Conservation (phyloP, 2,888 invertebrate species). For the Drosophila macrospina region DNA sequence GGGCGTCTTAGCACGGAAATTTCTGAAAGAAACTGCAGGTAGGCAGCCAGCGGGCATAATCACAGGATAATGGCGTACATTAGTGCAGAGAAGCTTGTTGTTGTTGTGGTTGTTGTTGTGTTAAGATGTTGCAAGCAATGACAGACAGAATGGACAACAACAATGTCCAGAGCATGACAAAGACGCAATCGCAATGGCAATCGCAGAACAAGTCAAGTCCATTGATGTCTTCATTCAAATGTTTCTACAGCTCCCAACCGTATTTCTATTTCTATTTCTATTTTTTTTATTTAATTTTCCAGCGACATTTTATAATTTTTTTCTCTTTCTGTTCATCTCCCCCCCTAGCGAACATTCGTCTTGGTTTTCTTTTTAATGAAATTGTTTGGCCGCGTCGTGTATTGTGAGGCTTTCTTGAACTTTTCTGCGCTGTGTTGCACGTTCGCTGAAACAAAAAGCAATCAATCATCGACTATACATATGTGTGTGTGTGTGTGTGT, state of each 20-base stretch:
- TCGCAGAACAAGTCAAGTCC: conserved; percentile 25
- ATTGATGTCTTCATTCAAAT: conserved; percentile 83
- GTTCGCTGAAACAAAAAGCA: conserved; percentile 74
- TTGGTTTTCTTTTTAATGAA: conserved; percentile 62
- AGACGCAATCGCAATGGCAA: background rate
- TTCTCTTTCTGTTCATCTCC: conserved; percentile 1
- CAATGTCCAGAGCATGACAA: conserved; percentile 42
- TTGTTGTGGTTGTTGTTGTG: background rate
- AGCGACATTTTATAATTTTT: conserved; percentile 27
- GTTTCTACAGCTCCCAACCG: conserved; percentile 38
- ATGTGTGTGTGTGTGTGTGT: conserved; percentile 48
- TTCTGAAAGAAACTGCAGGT: conserved; percentile 34
- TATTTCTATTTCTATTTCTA: conserved; percentile 19
- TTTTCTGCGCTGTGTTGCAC: conserved; percentile 51
- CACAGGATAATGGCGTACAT: conserved; percentile 80
- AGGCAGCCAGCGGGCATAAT: conserved; percentile 69
- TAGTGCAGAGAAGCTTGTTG: conserved; percentile 55
- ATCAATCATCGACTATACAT: conserved; percentile 81
- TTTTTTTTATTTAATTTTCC: conserved; percentile 25
- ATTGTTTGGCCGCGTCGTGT: conserved; percentile 55
- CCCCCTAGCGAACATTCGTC: background rate
- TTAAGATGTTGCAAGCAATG: conserved; percentile 36
- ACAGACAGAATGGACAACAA: conserved; percentile 53
- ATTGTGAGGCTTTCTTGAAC: conserved; percentile 69
- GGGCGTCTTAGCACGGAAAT: conserved; percentile 36